phyloP scores from a whole-genome alignment of 1,140 invertebrate genomes.

The Nasonia giraulti region DNA sequence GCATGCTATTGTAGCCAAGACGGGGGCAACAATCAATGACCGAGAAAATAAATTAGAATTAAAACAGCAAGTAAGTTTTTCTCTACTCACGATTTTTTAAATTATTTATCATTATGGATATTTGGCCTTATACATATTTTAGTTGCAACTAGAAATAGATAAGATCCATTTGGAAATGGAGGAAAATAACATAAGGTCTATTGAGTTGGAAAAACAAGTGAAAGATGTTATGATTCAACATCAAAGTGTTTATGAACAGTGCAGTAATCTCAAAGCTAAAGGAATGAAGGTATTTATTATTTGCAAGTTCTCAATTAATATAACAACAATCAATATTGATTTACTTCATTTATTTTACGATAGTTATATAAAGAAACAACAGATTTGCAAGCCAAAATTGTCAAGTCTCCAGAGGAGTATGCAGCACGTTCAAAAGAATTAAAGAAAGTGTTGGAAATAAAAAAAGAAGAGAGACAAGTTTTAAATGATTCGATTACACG shows the following conservation, averaged over 20 bases:
- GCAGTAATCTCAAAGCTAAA: constrained; percentile 48
- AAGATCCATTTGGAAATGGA: constrained; percentile 34
- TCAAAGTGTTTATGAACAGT: constrained; percentile 40
- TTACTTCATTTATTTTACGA: background rate
- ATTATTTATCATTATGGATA: background rate
- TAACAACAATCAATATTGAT: background rate
- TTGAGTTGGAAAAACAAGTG: constrained; percentile 42
- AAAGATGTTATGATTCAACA: constrained; percentile 24
- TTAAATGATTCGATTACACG: constrained; percentile 54
- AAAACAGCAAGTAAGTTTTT: constrained; percentile 39
- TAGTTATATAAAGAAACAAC: constrained; percentile 55
- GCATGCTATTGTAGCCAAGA: constrained; percentile 47
- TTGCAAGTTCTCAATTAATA: background rate
- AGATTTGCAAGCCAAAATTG: constrained; percentile 60
- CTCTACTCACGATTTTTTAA: background rate
- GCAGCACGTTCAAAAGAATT: constrained; percentile 55
- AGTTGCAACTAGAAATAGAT: constrained; percentile 58
- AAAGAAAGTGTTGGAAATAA: constrained; percentile 49
- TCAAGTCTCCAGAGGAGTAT: constrained; percentile 60
- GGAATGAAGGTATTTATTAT: constrained; percentile 34
- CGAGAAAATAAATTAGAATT: constrained; percentile 53
- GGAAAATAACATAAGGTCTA: constrained; percentile 42
- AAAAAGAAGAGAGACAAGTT: constrained; percentile 54
- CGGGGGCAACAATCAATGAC: constrained; percentile 49
- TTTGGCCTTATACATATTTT: background rate